Percentiles rank a stretch among this genome's conserved stretches.
Conservation (phyloP, 2,888 invertebrate genomes). For the Drosophila pseudotakahashii region DNA sequence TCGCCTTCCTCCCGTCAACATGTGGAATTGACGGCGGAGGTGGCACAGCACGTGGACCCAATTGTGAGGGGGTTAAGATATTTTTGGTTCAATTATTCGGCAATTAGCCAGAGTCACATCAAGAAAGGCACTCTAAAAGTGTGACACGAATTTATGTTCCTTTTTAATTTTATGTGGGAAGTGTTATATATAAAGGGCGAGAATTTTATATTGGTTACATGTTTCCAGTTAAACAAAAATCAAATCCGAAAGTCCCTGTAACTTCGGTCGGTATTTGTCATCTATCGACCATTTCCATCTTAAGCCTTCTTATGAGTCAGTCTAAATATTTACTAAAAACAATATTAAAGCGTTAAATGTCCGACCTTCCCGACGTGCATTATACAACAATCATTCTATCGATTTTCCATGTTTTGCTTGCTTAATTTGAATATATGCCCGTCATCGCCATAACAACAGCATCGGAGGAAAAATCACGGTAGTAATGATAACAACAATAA, state of each 20-base stretch:
- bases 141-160: constrained; percentile 20
- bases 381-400: constrained; percentile 77
- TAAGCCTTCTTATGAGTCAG: constrained; percentile 19
- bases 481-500: constrained; percentile 65
- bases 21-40: constrained; percentile 29
- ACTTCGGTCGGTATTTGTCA: too few species aligned
- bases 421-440: constrained; percentile 71
- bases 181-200: too few species aligned
- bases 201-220: too few species aligned
- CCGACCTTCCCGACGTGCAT: constrained; percentile 68
- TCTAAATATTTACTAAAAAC: constrained; percentile 67
- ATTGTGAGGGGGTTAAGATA: constrained; percentile 28
- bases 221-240: too few species aligned
- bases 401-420: constrained; percentile 69
- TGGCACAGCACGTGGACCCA: constrained; percentile 66
- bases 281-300: background rate
- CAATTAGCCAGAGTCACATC: constrained; percentile 65
- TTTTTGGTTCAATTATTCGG: constrained; percentile 68
- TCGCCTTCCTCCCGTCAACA: constrained; percentile 14
- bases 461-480: constrained; percentile 70
- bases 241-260: too few species aligned
- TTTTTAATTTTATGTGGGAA: background rate
- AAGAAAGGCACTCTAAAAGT: constrained; percentile 43
- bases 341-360: constrained; percentile 75
- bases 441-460: constrained; percentile 68